Evolutionary conservation across 2,888 invertebrate genomes (phyloP).

Genomic region (Microchrysa polita): DNA sequence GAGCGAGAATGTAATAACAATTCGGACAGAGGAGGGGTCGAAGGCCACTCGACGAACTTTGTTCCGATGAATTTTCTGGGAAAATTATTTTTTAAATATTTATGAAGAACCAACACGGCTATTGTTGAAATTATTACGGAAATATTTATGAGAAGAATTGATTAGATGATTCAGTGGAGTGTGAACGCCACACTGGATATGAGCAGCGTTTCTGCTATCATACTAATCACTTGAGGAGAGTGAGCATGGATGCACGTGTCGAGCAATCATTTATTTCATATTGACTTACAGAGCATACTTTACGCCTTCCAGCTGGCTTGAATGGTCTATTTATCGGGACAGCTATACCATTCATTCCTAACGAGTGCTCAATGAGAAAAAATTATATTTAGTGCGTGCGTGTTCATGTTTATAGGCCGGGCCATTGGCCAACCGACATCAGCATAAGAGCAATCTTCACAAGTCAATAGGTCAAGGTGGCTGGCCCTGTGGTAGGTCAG

Average conservation of each 20-base stretch:
- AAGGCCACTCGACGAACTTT: background rate
- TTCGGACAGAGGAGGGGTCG: constrained; percentile 6
- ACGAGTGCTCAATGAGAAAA: background rate
- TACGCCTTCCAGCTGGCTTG: background rate
- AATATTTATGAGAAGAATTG: constrained; percentile 48
- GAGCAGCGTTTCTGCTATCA: background rate
- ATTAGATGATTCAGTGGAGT: constrained; percentile 30
- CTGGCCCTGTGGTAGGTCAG: constrained; percentile 33
- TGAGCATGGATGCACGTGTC: background rate
- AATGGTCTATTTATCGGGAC: constrained; percentile 6
- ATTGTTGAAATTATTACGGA: constrained; percentile 50
- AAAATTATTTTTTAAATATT: constrained; percentile 63
- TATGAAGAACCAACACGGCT: constrained; percentile 53
- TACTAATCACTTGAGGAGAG: background rate
- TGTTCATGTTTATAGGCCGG: constrained; percentile 39
- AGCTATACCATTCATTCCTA: background rate
- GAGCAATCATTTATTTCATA: constrained; percentile 3
- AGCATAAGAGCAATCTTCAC: constrained; percentile 2
- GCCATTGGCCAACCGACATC: constrained; percentile 21
- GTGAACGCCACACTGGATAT: background rate
- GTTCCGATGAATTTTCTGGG: constrained; percentile 49
- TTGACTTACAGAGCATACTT: background rate
- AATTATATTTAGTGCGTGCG: constrained; percentile 36
- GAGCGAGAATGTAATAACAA: background rate
- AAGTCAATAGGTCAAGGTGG: constrained; percentile 41